Evolutionary conservation across 2,797 vertebrate species (phyloP), one percentile per base, ranked within the genome.

Genomic region (Pampus argenteus): DNA sequence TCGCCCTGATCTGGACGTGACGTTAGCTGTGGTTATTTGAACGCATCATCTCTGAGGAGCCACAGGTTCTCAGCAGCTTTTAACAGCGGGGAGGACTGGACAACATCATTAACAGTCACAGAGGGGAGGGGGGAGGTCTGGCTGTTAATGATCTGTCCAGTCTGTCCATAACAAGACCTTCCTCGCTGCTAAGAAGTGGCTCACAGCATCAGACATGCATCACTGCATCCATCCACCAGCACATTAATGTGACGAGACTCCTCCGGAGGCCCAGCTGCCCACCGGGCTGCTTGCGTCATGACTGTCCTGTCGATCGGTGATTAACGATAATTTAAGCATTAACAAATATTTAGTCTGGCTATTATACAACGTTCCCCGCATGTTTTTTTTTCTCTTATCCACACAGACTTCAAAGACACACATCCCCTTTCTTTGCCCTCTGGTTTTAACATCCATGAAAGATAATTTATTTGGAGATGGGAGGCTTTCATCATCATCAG

Each of bases 401-500:
- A 9, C 58, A 22, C n/a, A 20, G n/a, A 75, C 47, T 74, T 84
- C 71, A 85, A 84, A 84, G 80, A 70, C 54, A 5, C 45, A 15
- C n/a, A n/a, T n/a, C 57, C 58, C 18, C 17, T 42, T 67, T 63
- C 38, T 56, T 22, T 20, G 31, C 74, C 40, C 61, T 20, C n/a
- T 66, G 49, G 44, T 58, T 76, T 74, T 66, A 66, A 73, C 34
- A 29, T 79, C 45, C 38, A 40, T 28, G 26, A 60, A 68, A 50
- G 58, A 62, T 70, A 57, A 76, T 82, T 79, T 75, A 61, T 84
- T 73, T 79, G 56, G 29, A 82, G 64, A 77, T 77, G 51, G 51
- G 65, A 78, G 48, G 58, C 79, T 87, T 83, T 84, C 65, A 83
- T 82, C 61, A 63, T 38, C 47, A 29, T 45, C 13, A 5, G 38